These are phyloP conservation scores for Eulemur macaco DNA, from an alignment of 2,113 vertebrate genomes.

Conservation along the genomic window DNA sequence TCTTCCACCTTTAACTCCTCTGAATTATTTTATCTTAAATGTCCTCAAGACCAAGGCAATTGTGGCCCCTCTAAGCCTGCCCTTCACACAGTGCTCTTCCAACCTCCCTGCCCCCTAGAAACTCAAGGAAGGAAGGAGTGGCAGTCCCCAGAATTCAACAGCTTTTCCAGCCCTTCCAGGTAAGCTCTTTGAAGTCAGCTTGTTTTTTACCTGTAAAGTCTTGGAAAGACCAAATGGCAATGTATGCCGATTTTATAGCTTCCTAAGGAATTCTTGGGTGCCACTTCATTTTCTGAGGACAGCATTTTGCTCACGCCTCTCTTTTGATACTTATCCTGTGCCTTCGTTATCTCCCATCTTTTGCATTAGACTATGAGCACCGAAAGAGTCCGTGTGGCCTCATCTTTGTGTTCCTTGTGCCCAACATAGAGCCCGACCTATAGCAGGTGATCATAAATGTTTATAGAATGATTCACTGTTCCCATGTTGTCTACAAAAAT, in stretches of 20 bases:
- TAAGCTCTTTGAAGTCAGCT: neutral
- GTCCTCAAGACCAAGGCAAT: neutral
- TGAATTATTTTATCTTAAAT: neutral
- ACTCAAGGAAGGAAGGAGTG: constrained; percentile 1
- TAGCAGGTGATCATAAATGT: neutral
- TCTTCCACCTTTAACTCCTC: neutral
- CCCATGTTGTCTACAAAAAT: neutral
- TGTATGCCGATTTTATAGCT: neutral
- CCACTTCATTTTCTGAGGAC: neutral
- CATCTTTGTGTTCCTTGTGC: neutral
- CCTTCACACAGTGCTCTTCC: neutral
- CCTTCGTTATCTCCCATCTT: neutral
- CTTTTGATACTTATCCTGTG: neutral
- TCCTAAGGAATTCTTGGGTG: neutral
- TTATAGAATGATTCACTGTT: neutral
- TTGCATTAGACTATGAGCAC: neutral
- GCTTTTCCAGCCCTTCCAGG: neutral
- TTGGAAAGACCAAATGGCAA: neutral
- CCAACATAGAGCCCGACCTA: neutral
- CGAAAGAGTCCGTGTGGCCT: neutral
- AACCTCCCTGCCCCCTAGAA: neutral
- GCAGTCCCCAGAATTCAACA: neutral
- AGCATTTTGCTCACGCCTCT: neutral
- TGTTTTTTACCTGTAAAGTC: neutral
- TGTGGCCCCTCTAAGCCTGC: neutral